Conservation (phyloP, 2,888 invertebrate genomes). For the Rotaria macrura region DNA sequence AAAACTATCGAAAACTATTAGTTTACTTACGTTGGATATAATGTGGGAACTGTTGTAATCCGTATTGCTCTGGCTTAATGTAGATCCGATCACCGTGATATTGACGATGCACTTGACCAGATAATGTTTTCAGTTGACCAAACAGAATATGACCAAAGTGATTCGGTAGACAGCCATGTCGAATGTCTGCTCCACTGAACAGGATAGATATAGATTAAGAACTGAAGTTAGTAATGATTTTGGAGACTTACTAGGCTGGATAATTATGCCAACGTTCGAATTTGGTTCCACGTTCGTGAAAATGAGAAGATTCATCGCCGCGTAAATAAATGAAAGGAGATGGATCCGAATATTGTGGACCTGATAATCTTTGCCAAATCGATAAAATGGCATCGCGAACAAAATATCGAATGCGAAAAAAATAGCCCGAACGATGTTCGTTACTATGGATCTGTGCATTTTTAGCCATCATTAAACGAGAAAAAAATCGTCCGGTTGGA, state of each 20-base stretch:
- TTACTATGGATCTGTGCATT: not conserved
- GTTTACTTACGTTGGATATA: not conserved
- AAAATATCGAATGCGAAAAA: not conserved
- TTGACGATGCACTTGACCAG: not conserved
- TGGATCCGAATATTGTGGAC: not conserved
- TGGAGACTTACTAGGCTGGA: not conserved
- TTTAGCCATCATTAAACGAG: not conserved
- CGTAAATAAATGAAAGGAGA: not conserved
- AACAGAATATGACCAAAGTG: not conserved
- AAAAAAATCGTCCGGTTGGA: not conserved
- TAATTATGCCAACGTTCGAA: not conserved
- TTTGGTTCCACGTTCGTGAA: not conserved
- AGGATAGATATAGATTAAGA: not conserved
- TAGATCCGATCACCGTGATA: not conserved
- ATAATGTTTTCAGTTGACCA: not conserved
- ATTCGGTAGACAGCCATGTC: not conserved
- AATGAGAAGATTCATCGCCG: conserved; percentile 8
- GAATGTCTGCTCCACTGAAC: not conserved
- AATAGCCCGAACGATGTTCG: not conserved
- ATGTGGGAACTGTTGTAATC: not conserved
- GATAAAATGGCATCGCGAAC: not conserved
- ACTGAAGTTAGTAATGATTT: not conserved
- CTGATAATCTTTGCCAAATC: not conserved
- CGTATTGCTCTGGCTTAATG: not conserved
- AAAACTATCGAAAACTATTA: not conserved